Evolutionary conservation across 2,113 vertebrate species (phyloP).

Genomic region (Bambusicola thoracicus): DNA sequence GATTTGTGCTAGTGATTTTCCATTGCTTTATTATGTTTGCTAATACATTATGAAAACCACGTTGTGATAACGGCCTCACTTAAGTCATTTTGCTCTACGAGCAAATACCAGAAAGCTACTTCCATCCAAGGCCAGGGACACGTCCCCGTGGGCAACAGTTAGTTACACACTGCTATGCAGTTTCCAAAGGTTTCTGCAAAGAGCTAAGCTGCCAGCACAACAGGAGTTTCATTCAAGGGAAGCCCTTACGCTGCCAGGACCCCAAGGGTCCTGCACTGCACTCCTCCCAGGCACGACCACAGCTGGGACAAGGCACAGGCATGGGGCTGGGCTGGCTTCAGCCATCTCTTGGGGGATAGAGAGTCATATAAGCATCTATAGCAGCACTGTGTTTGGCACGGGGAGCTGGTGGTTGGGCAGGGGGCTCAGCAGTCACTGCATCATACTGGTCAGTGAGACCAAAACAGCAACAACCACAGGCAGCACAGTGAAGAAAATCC

Average conservation of each 20-base stretch:
- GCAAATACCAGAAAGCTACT: not conserved
- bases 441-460: not conserved
- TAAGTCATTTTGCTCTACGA: not conserved
- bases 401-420: not conserved
- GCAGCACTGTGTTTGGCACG: too few species aligned
- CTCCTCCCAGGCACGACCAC: not conserved
- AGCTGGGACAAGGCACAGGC: not conserved
- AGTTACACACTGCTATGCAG: not conserved
- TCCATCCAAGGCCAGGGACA: not conserved
- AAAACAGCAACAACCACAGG: too few species aligned
- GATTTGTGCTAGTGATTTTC: conserved; percentile 57
- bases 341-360: not conserved
- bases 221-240: not conserved
- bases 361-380: too few species aligned
- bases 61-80: conserved; percentile 12
- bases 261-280: not conserved
- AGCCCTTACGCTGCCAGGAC: not conserved
- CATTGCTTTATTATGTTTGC: conserved; percentile 51
- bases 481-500: not conserved
- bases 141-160: not conserved
- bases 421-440: not conserved
- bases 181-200: not conserved
- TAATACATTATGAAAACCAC: conserved; percentile 42
- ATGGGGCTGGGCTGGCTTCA: not conserved
- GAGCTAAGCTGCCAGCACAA: not conserved